Conservation (phyloP, 2,113 vertebrate genomes). For the Podarcis raffonei region DNA sequence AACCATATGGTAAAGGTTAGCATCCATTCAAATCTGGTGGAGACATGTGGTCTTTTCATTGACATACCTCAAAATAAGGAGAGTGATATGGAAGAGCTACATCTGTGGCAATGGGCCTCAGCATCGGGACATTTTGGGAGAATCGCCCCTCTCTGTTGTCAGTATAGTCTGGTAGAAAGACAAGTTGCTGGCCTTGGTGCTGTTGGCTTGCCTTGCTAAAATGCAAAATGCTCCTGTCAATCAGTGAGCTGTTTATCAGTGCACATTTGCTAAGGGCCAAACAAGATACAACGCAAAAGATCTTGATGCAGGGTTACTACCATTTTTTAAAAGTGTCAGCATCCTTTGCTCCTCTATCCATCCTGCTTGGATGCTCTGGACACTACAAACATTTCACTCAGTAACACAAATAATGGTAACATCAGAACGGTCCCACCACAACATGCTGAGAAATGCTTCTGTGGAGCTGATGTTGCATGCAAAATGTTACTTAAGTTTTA, state of each 20-base stretch:
- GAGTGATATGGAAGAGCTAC: background rate
- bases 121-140: background rate
- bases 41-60: background rate
- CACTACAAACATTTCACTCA: background rate
- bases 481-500: slow-evolving; percentile 35
- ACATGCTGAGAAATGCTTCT: background rate
- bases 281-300: background rate
- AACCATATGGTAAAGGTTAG: background rate
- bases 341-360: no score
- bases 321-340: no score
- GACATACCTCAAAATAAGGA: background rate
- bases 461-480: background rate
- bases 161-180: background rate
- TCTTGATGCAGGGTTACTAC: background rate
- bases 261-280: background rate
- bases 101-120: background rate
- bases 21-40: background rate
- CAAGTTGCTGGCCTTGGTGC: background rate
- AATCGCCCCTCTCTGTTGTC: background rate
- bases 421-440: background rate
- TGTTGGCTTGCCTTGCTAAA: background rate
- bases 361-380: background rate
- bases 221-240: no score
- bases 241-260: background rate
- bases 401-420: background rate